Base-by-base conservation (phyloP, 2,113 vertebrate genomes). In the Pipra filicauda region DNA sequence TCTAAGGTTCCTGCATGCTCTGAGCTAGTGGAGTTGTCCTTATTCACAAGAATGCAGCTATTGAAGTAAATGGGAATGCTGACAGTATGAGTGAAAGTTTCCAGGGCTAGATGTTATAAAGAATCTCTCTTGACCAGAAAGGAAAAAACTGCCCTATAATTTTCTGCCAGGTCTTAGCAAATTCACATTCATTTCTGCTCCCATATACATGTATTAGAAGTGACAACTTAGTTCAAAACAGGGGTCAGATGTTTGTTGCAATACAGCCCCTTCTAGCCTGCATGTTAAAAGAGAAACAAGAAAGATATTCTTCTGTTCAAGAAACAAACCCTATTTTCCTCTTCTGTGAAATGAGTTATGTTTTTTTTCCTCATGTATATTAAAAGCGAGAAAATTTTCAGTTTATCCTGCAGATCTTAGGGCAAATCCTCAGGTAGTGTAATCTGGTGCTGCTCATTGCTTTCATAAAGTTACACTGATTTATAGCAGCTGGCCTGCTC, bases 81-180 rank as follows among this genome's bases (percentile, higher is more conserved):
- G 77, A 72, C 70, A 73, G 72, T 10, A 61, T 79, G 79, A 95
- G 83, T 80, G 83, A 91, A 75, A 95, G 41, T 95, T 97, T 97
- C 96, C 91, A 96, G 73, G 61, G 37, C 88, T 81, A 61, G 31
- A 72, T 81, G 67, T 85, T 75, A 52, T 51, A 66, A 91, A 91
- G 74, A 43, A 87, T 87, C 62, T 96, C 65, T 26, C 65, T 95
- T 91, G 76, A 91, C 93, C 73, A 91, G 79, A 81, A 71, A 87
- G 88, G 85, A 75, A 91, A 93, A 92, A 93, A 21, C 20, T 92
- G 69, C 48, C 83, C 72, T 88, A 69, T 74, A 75, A 70, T 86
- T 85, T 96, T 96, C 58, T 95, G 69, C 92, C 91, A 87, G 85
- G 73, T 72, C 74, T 78, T 72, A 87, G 81, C 66, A 88, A 92